phyloP scores from a whole-genome alignment of 1,140 invertebrate species.

The Eueides isabella region DNA sequence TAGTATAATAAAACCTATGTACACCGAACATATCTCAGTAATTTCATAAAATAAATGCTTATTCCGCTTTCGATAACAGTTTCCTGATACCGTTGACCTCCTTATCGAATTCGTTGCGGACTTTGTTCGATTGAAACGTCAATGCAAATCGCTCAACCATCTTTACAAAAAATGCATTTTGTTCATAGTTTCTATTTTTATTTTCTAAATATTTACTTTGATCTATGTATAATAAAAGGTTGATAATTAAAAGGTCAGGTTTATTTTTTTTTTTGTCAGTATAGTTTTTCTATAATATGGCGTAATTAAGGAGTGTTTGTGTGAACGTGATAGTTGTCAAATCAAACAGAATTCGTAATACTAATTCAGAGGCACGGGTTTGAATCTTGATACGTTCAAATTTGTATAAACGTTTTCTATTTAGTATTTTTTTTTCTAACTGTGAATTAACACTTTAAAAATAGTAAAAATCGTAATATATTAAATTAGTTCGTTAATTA shows the following conservation, averaged over 20 bases:
- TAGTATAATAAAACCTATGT: neutral
- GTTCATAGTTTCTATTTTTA: neutral
- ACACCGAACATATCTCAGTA: neutral
- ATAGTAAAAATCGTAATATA: too few relatives aligned
- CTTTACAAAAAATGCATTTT: neutral
- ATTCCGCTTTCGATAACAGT: slow-evolving; percentile 49
- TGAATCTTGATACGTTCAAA: too few relatives aligned
- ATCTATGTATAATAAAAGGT: neutral
- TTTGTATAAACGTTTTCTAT: too few relatives aligned
- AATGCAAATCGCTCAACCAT: slow-evolving; percentile 32
- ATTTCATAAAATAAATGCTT: slow-evolving; percentile 22
- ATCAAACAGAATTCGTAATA: too few relatives aligned
- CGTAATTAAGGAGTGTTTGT: too few relatives aligned
- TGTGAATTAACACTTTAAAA: too few relatives aligned
- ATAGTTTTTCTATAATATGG: too few relatives aligned
- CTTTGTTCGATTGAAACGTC: slow-evolving; percentile 40
- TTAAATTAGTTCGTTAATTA: neutral
- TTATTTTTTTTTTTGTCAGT: neutral
- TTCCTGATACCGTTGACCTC: slow-evolving; percentile 54
- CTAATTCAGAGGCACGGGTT: too few relatives aligned
- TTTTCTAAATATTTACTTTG: neutral
- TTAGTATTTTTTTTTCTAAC: too few relatives aligned
- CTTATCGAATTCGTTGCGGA: slow-evolving; percentile 46
- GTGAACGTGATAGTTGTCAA: too few relatives aligned
- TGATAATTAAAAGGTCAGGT: neutral